These are phyloP conservation scores for Actinostola sp. DNA, from an alignment of 92 coral and sea anemone genomes.

Conservation along the genomic window DNA sequence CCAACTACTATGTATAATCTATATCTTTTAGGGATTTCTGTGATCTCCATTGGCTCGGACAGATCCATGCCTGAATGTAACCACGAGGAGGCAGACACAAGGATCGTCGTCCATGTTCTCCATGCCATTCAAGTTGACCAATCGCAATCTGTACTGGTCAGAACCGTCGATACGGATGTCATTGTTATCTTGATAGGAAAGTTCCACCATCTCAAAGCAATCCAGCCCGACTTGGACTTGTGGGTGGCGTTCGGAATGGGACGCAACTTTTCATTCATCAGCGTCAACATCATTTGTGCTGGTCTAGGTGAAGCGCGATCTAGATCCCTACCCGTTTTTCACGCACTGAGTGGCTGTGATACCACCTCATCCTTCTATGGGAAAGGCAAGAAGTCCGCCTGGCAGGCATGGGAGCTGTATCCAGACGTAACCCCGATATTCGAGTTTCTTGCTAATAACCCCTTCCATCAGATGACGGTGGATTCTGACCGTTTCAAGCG, in stretches of 20 bases:
- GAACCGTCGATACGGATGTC: conserved; percentile 46
- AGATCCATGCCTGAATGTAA: conserved; percentile 31
- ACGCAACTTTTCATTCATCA: conserved; percentile 48
- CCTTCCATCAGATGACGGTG: conserved; percentile 36
- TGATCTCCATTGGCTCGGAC: conserved; percentile 28
- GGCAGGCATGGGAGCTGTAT: conserved; percentile 44
- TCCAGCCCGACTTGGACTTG: conserved; percentile 30
- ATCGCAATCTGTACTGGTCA: conserved; percentile 18
- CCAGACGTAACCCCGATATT: conserved; percentile 20
- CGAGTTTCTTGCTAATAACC: conserved; percentile 37
- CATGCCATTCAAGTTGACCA: conserved; percentile 46
- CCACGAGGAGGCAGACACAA: conserved; percentile 34
- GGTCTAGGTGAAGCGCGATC: conserved; percentile 46
- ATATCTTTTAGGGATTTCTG: conserved; percentile 18
- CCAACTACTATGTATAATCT: no score
- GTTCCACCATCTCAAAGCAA: conserved; percentile 53
- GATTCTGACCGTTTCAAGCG: conserved; percentile 33
- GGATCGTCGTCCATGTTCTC: conserved; percentile 50
- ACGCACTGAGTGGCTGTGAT: conserved; percentile 62
- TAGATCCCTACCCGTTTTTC: conserved; percentile 47
- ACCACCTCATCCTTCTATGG: conserved; percentile 54
- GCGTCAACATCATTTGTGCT: conserved; percentile 49
- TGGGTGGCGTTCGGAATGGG: conserved; percentile 73
- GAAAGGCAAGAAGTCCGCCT: conserved; percentile 48
- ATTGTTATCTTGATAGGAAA: conserved; percentile 54